A percentile compares a stretch with the other conserved stretches of the same genome.
Evolutionary conservation across 2,888 invertebrate species (phyloP).

Genomic region (Hemithea aestivaria): DNA sequence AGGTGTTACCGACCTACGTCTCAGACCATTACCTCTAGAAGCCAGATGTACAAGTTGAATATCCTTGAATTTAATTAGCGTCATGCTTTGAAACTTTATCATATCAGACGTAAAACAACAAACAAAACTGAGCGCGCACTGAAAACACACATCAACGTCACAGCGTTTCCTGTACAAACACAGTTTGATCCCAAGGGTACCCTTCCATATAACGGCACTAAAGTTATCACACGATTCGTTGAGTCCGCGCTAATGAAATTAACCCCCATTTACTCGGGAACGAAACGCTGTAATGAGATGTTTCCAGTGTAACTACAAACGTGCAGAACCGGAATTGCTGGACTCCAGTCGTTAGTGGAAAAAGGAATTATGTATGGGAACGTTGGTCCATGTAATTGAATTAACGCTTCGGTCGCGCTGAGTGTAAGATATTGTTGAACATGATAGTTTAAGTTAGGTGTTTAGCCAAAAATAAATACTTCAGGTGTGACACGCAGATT

Average conservation of each 20-base stretch:
- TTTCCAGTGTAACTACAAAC: constrained; percentile 57
- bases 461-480: too few relatives aligned
- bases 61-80: constrained; percentile 4
- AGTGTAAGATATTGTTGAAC: too few relatives aligned
- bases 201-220: constrained; percentile 67
- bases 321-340: constrained; percentile 47
- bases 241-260: constrained; percentile 75
- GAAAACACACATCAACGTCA: constrained; percentile 48
- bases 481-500: too few relatives aligned
- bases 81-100: constrained; percentile 9
- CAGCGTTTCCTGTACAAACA: constrained; percentile 42
- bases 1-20: too few relatives aligned
- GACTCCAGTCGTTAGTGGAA: constrained; percentile 41
- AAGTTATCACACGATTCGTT: constrained; percentile 79
- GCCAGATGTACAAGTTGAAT: neutral
- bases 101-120: constrained; percentile 28
- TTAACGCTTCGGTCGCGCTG: constrained; percentile 8
- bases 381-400: constrained; percentile 13
- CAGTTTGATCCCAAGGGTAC: constrained; percentile 55
- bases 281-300: constrained; percentile 67
- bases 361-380: constrained; percentile 18
- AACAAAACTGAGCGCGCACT: constrained; percentile 29
- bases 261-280: constrained; percentile 66
- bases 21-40: too few relatives aligned
- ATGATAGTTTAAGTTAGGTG: too few relatives aligned